Evolutionary conservation across 1,140 invertebrate genomes (phyloP).

Genomic region (Achatina immaculata): DNA sequence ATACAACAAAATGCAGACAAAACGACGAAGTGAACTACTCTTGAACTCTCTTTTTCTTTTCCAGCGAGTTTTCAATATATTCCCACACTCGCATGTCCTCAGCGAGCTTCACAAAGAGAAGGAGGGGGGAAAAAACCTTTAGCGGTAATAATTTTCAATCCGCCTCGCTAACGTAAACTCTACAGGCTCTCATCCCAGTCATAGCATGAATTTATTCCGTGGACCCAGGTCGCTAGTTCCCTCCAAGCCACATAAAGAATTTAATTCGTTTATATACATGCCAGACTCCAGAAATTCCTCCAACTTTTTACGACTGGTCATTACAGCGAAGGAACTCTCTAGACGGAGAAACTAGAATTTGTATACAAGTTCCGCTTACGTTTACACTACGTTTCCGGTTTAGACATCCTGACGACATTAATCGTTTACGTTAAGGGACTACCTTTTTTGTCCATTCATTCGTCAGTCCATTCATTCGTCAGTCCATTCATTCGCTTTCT

Average conservation of each 20-base stretch:
- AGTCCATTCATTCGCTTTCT: too few species aligned
- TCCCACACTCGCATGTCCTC: too few species aligned
- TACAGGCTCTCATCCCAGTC: neutral
- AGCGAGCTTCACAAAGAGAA: too few species aligned
- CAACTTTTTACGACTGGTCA: constrained; percentile 26
- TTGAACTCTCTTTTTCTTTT: too few species aligned
- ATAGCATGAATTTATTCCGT: neutral
- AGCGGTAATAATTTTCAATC: constrained; percentile 4
- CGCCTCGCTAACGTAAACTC: neutral
- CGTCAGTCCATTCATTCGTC: neutral
- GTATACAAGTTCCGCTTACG: constrained; percentile 21
- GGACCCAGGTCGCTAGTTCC: neutral
- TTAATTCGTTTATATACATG: constrained; percentile 37
- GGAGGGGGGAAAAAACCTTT: neutral
- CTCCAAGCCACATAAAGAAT: constrained; percentile 24
- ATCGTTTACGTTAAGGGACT: neutral
- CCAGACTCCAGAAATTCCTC: neutral
- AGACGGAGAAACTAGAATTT: neutral
- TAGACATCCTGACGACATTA: constrained; percentile 29
- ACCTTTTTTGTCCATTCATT: neutral
- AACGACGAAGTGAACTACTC: too few species aligned
- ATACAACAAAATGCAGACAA: too few species aligned
- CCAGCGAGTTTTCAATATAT: too few species aligned
- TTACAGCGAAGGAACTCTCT: constrained; percentile 18
- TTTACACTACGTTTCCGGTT: constrained; percentile 32